phyloP scores from a whole-genome alignment of 2,888 invertebrate genomes.

The Hyposoter dolosus region DNA sequence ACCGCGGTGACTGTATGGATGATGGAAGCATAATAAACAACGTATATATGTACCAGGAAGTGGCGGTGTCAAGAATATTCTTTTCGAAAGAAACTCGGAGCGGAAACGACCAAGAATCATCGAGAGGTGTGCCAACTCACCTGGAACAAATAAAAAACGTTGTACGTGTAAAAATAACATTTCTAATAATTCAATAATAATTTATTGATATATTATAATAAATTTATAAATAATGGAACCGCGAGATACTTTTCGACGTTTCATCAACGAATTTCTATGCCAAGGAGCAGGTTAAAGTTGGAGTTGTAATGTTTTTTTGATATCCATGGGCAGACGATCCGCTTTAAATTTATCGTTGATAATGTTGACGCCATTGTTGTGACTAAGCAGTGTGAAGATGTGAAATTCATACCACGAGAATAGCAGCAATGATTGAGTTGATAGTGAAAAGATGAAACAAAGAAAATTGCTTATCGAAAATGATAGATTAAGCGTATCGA shows the following conservation, averaged over 20 bases:
- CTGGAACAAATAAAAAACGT: slow-evolving; percentile 44
- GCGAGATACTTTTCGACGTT: neutral
- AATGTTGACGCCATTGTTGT: neutral
- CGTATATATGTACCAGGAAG: slow-evolving; percentile 44
- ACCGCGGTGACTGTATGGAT: neutral
- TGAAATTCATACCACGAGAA: neutral
- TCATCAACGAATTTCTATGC: neutral
- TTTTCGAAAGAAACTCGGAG: neutral
- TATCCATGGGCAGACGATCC: neutral
- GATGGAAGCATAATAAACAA: slow-evolving; percentile 12
- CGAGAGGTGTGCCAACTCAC: slow-evolving; percentile 27
- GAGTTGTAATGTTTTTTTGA: too few species aligned
- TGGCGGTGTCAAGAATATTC: slow-evolving; percentile 30
- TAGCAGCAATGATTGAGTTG: neutral
- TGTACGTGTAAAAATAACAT: neutral
- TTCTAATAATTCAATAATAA: neutral
- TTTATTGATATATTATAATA: neutral
- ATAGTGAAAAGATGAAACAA: slow-evolving; percentile 5
- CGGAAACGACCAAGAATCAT: slow-evolving; percentile 1
- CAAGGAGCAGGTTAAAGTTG: neutral
- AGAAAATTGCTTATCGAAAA: slow-evolving; percentile 24
- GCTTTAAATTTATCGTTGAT: neutral
- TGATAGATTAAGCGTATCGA: slow-evolving; percentile 16
- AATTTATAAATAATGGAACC: neutral
- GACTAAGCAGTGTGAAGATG: neutral